Base-by-base conservation (phyloP, 1,140 invertebrate species). In the Micrasema longulum region DNA sequence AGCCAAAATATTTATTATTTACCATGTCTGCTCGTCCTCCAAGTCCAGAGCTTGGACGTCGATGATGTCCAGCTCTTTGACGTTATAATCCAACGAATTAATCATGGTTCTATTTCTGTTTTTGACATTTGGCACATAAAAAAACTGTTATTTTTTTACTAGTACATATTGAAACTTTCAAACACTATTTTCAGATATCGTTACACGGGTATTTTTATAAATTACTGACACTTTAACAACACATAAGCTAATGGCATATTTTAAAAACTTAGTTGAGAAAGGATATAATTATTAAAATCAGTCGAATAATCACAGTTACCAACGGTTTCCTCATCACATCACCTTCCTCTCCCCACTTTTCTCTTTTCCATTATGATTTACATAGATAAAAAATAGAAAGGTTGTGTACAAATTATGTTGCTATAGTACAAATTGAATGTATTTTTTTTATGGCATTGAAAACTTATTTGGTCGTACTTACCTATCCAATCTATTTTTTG, bases 121-220 rank as follows among this genome's bases (percentile, higher is more conserved):
- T 41, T 71, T 72, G 71, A 72, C 71, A 72, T 72, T 72, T 72
- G 71, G 71, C 64, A 72, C 64, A 52, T 50, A 63, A 68, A 70
- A 71, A 72, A 65, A 65, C 50, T 57, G 62, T 48, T 72, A 66
- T 63, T 70, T 52, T 62, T 70, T 70, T 36, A 70, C 12, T 11
- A 62, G 53, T 52, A 62, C 68, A 70, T 64, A 70, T 70, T 64
- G 57, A 52, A 70, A 52, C 36, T 70, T 70, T 70, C 35, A 20
- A 48, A 69, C 55, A 18, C 45, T 38, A 23, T 55, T 68, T 52
- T 16, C 14, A 23, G 50, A 68, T 11, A 20, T 38, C 36, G 41
- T 31, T 18, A 62, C 47, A 48, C 22, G 2, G 16, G 55, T 18
- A 22, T 14, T 6, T n/a, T 36, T 36, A 20, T 6, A 9, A 41